Percentiles rank a stretch among this genome's conserved stretches.
These are phyloP conservation scores for Torymus texanus DNA, from an alignment of 2,888 invertebrate genomes.

Conservation along the genomic window DNA sequence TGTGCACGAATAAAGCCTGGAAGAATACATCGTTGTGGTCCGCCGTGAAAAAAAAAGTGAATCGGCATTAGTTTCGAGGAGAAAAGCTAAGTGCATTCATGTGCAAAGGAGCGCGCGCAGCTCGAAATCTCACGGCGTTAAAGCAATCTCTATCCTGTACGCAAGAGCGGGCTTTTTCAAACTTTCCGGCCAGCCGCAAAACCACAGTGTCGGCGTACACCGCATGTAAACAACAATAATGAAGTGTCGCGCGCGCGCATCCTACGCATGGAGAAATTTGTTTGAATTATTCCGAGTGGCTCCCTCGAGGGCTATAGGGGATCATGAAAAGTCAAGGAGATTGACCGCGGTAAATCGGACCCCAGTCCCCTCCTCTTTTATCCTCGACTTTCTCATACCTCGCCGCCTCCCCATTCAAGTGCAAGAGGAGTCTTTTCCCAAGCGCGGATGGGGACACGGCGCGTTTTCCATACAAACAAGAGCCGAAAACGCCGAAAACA, in stretches of 20 bases:
- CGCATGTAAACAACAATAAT: slow-evolving; percentile 1
- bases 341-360: slow-evolving; percentile 9
- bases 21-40: too few relatives aligned
- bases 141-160: slow-evolving; percentile 12
- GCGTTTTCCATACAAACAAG: too few relatives aligned
- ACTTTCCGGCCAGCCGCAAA: slow-evolving; percentile 21
- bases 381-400: not conserved
- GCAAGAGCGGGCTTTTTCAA: not conserved
- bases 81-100: not conserved
- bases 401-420: too few relatives aligned
- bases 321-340: slow-evolving; percentile 33
- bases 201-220: slow-evolving; percentile 2
- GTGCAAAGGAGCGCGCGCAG: slow-evolving; percentile 1
- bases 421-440: too few relatives aligned
- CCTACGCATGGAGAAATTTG: not conserved
- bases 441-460: too few relatives aligned
- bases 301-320: not conserved
- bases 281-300: not conserved
- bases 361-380: not conserved
- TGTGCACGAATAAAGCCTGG: too few relatives aligned
- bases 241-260: slow-evolving; percentile 4
- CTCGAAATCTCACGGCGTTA: slow-evolving; percentile 10
- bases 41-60: too few relatives aligned
- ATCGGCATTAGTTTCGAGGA: too few relatives aligned
- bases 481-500: too few relatives aligned